These are phyloP conservation scores for Ichneumoninae sp. DNA, from an alignment of 2,888 invertebrate genomes.

Conservation along the genomic window DNA sequence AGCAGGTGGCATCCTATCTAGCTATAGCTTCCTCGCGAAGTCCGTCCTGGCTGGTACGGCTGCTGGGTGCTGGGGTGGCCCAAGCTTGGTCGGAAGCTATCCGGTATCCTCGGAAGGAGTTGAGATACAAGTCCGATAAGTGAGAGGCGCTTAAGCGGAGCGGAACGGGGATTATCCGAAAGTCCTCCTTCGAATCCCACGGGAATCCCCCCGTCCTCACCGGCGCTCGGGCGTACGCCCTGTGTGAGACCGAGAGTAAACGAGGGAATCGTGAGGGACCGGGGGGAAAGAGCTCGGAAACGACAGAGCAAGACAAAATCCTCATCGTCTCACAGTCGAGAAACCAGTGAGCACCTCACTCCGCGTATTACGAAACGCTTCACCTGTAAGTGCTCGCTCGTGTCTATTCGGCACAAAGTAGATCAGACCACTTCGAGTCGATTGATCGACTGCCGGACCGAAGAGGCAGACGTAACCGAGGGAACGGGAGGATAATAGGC, in stretches of 20 bases:
- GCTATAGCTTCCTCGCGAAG: slow-evolving; percentile 46
- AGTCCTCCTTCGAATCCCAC: slow-evolving; percentile 74
- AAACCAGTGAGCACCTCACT: slow-evolving; percentile 69
- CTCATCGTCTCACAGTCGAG: slow-evolving; percentile 67
- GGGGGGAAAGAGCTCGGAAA: slow-evolving; percentile 2
- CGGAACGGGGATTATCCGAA: slow-evolving; percentile 77
- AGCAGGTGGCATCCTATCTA: slow-evolving; percentile 54
- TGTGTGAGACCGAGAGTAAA: slow-evolving; percentile 46
- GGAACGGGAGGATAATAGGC: not conserved
- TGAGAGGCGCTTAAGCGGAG: slow-evolving; percentile 76
- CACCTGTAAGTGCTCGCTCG: slow-evolving; percentile 55
- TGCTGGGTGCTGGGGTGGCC: slow-evolving; percentile 56
- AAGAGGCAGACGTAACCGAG: not conserved
- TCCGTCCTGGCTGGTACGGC: slow-evolving; percentile 26
- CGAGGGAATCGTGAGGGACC: slow-evolving; percentile 40
- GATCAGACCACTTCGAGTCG: slow-evolving; percentile 39
- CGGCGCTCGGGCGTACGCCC: slow-evolving; percentile 39
- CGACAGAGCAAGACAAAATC: slow-evolving; percentile 43
- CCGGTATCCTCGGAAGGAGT: slow-evolving; percentile 71
- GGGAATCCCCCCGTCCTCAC: slow-evolving; percentile 68
- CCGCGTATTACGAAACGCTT: slow-evolving; percentile 40
- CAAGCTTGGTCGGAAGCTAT: slow-evolving; percentile 68
- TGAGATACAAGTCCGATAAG: slow-evolving; percentile 80
- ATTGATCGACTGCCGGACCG: slow-evolving; percentile 49
- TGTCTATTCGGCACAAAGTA: slow-evolving; percentile 42